A percentile compares a stretch with the other conserved stretches of the same genome.
Conservation (phyloP, 2,888 invertebrate species). For the Epinotia bilunana region DNA sequence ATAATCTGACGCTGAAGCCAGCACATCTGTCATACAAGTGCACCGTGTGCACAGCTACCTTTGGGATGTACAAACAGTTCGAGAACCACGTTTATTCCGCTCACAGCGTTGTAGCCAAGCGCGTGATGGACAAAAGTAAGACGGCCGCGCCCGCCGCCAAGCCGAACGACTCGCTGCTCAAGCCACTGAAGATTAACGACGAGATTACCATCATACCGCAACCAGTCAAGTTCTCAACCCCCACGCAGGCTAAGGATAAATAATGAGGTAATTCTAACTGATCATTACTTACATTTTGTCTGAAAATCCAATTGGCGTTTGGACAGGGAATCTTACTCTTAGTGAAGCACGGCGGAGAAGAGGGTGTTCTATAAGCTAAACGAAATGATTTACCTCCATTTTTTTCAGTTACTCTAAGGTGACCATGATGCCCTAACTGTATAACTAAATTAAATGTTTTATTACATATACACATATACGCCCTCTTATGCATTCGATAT, state of each 20-base stretch:
- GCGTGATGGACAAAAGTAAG: conserved; percentile 78
- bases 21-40: conserved; percentile 97
- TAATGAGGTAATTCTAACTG: conserved; percentile 62
- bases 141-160: conserved; percentile 59
- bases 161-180: conserved; percentile 77
- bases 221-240: conserved; percentile 79
- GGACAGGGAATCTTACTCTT: no score
- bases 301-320: not conserved
- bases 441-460: no score
- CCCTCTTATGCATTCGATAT: no score
- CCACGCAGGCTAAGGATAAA: conserved; percentile 58
- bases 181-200: conserved; percentile 93
- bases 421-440: no score
- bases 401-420: no score
- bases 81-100: conserved; percentile 97
- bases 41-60: conserved; percentile 97
- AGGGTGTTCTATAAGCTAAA: no score
- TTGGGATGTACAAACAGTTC: conserved; percentile 97
- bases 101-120: conserved; percentile 95
- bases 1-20: conserved; percentile 95
- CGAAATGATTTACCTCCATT: no score
- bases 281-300: not conserved
- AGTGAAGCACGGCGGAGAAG: no score
- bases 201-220: conserved; percentile 96
- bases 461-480: no score